phyloP scores from a whole-genome alignment of 2,888 invertebrate genomes.

The Lysandra coridon region DNA sequence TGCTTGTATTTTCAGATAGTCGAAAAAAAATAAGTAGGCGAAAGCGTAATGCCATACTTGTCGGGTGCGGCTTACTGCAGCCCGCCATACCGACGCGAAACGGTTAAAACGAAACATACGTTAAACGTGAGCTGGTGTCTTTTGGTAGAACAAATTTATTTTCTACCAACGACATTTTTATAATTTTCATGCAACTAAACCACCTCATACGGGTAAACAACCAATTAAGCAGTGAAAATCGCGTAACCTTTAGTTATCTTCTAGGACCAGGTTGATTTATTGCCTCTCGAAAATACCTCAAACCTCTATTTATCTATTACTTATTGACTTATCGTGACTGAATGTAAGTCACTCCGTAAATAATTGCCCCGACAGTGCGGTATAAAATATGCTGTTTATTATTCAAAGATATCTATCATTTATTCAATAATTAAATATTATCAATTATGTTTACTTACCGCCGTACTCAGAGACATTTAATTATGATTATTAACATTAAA shows the following conservation, averaged over 20 bases:
- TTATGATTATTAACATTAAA: too few relatives aligned
- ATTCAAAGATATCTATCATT: slow-evolving; percentile 28
- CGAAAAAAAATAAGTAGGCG: too few relatives aligned
- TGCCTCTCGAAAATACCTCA: slow-evolving; percentile 38
- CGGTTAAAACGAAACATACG: too few relatives aligned
- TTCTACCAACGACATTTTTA: too few relatives aligned
- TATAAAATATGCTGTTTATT: slow-evolving; percentile 26
- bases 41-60: too few relatives aligned
- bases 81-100: too few relatives aligned
- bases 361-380: slow-evolving; percentile 34
- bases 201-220: neutral
- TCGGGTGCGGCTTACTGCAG: too few relatives aligned
- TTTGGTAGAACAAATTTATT: too few relatives aligned
- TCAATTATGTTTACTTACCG: neutral
- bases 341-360: slow-evolving; percentile 36
- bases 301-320: slow-evolving; percentile 36
- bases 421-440: slow-evolving; percentile 10
- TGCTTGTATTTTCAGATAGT: too few relatives aligned
- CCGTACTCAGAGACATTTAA: too few relatives aligned
- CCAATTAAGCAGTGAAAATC: slow-evolving; percentile 8
- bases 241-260: slow-evolving; percentile 15
- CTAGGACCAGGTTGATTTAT: slow-evolving; percentile 34
- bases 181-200: neutral
- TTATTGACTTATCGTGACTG: slow-evolving; percentile 39
- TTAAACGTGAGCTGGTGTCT: too few relatives aligned